phyloP scores from a whole-genome alignment of 1,140 invertebrate genomes.

The Saxidomus purpurata region DNA sequence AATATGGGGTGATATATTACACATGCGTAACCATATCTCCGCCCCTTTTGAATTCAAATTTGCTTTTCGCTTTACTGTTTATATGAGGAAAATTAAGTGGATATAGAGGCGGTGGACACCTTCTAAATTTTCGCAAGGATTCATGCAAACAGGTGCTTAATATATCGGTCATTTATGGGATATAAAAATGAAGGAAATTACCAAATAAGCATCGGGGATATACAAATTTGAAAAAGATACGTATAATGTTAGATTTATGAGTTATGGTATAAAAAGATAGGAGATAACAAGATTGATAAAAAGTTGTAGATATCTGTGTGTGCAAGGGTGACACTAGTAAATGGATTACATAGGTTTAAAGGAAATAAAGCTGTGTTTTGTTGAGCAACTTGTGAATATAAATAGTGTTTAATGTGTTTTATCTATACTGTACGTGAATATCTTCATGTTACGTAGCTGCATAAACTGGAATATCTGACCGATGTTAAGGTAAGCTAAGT shows the following conservation, averaged over 20 bases:
- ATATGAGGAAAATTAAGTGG: conserved; percentile 33
- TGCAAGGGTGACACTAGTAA: neutral
- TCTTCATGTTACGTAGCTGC: neutral
- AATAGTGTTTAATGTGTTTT: neutral
- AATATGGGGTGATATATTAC: conserved; percentile 52
- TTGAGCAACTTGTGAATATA: neutral
- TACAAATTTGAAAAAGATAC: conserved; percentile 7
- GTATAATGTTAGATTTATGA: neutral
- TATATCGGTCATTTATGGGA: neutral
- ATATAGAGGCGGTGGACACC: conserved; percentile 7
- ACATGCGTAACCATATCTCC: conserved; percentile 52
- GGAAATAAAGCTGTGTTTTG: neutral
- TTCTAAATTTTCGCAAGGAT: conserved; percentile 14
- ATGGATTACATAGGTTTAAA: neutral
- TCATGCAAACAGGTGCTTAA: conserved; percentile 9
- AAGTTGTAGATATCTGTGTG: neutral
- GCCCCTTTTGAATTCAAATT: conserved; percentile 54
- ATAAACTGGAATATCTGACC: neutral
- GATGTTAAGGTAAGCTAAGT: neutral
- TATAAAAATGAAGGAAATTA: neutral
- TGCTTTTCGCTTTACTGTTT: conserved; percentile 41
- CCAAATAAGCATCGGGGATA: neutral
- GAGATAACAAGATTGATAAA: conserved; percentile 3
- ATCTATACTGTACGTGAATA: neutral
- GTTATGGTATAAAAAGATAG: neutral